Conservation (phyloP, 2,797 vertebrate genomes). For the Onychomys torridus region DNA sequence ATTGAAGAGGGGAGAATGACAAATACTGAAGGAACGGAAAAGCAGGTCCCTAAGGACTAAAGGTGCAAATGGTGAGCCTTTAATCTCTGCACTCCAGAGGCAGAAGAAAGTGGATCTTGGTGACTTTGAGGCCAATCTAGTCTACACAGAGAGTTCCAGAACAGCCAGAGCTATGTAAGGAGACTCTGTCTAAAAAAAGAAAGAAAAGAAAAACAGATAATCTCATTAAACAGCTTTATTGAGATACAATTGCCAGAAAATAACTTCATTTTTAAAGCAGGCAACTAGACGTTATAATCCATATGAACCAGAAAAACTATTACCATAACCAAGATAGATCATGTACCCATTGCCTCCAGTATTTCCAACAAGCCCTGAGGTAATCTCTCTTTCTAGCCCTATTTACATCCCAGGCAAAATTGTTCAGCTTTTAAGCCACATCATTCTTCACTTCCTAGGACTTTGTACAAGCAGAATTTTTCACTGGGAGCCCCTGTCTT, state of each 20-base stretch:
- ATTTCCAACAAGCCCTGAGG: not conserved
- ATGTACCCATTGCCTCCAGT: not conserved
- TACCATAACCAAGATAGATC: not conserved
- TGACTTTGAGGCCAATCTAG: not conserved
- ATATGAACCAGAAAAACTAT: not conserved
- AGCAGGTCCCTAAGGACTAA: not conserved
- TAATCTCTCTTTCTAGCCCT: not conserved
- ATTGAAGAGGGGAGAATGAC: not conserved
- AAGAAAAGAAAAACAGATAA: not conserved
- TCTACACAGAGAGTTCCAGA: not conserved
- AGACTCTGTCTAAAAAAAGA: not conserved
- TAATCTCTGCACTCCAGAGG: not conserved
- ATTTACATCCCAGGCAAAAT: not conserved
- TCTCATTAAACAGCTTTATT: not conserved
- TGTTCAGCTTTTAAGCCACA: not conserved
- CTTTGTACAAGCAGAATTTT: not conserved
- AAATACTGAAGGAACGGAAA: not conserved
- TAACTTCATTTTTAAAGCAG: not conserved
- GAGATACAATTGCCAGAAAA: not conserved
- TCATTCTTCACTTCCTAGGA: not conserved
- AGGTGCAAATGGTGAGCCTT: not conserved
- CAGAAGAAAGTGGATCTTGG: no score
- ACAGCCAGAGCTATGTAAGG: not conserved
- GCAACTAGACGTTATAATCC: not conserved
- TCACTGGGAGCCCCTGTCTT: not conserved